Evolutionary conservation across 1,140 invertebrate genomes (phyloP).

Genomic region (Drosophila lowei): DNA sequence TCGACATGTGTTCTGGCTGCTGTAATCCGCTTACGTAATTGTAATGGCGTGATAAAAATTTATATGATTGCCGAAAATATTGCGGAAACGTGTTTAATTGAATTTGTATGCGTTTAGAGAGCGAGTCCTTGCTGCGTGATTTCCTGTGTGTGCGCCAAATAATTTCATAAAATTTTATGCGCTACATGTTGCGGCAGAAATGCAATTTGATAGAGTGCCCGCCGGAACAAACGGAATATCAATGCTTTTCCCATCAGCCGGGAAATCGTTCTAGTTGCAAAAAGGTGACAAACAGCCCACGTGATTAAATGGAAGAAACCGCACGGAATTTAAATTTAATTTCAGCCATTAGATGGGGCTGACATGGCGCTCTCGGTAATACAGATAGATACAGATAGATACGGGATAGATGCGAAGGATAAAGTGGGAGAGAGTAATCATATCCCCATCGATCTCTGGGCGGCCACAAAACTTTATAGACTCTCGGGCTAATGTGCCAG

Average conservation of each 20-base stretch:
- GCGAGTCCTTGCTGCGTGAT: not conserved
- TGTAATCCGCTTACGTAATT: constrained; percentile 77
- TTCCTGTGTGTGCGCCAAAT: constrained; percentile 48
- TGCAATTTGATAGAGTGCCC: constrained; percentile 61
- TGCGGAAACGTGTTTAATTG: constrained; percentile 78
- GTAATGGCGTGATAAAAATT: constrained; percentile 79
- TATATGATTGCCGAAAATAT: constrained; percentile 76
- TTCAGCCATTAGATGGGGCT: too few species aligned
- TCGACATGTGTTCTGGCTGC: constrained; percentile 23
- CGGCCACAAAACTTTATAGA: constrained; percentile 27
- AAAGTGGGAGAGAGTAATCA: constrained; percentile 10
- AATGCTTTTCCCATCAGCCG: constrained; percentile 6
- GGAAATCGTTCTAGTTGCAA: constrained; percentile 43
- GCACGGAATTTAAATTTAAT: constrained; percentile 11
- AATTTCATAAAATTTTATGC: constrained; percentile 78
- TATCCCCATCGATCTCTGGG: constrained; percentile 6
- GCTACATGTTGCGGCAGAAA: constrained; percentile 38
- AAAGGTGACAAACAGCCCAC: constrained; percentile 11
- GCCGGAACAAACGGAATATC: constrained; percentile 3
- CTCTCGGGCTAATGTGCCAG: constrained; percentile 14
- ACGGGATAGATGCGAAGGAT: constrained; percentile 4
- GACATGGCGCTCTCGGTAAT: not conserved
- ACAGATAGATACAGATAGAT: too few species aligned
- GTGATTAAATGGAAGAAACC: constrained; percentile 32
- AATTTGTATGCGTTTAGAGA: constrained; percentile 70